Base-by-base conservation (phyloP, 2,113 vertebrate species). In the Phasianus colchicus region DNA sequence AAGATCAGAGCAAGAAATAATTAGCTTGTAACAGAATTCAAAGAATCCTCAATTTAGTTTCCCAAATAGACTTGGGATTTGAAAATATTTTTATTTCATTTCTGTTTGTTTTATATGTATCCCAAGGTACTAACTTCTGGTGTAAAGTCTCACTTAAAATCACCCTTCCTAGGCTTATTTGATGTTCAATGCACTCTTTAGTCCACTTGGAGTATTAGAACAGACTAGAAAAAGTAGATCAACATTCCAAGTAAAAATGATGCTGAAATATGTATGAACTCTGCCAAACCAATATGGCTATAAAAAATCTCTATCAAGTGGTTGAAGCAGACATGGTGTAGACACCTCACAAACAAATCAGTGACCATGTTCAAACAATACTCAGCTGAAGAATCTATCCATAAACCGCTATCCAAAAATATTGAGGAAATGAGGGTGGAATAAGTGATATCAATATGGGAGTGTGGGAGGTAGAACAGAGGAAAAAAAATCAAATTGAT, bases 301-400 rank as follows among this genome's bases (percentile, higher is more conserved):
- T 77, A 77, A 92, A 92, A 94, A 83, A 38, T 87, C 45, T 86
- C 64, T 92, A 30, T 91, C 78, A 89, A 89, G 81, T 84, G 89
- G 50, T 92, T 83, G 52, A 83, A 90, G 84, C 86, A 93, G 93
- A 93, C 95, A 77, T 86, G 84, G 79, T 86, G 86, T 63, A 95
- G 90, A 94, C 92, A 89, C 76, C 90, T 94, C 92, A 95, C 75
- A 95, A 95, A 93, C 86, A 94, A 97, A 92, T 50, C 88, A 66
- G 36, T 77, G 69, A 84, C 85, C 83, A 43, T 84, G 52, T 83
- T 95, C 80, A 92, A 93, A 90, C 86, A 94, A 34, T 78, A 74
- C 58, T 94, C 75, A 75, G 55, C 38, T 88, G 65, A 95, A 91
- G 79, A 52, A 50, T 63, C 27, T 80, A 58, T 67, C 50, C 73